Evolutionary conservation across 2,113 vertebrate species (phyloP), one percentile per base, ranked within the genome.

Genomic region (Carollia perspicillata): DNA sequence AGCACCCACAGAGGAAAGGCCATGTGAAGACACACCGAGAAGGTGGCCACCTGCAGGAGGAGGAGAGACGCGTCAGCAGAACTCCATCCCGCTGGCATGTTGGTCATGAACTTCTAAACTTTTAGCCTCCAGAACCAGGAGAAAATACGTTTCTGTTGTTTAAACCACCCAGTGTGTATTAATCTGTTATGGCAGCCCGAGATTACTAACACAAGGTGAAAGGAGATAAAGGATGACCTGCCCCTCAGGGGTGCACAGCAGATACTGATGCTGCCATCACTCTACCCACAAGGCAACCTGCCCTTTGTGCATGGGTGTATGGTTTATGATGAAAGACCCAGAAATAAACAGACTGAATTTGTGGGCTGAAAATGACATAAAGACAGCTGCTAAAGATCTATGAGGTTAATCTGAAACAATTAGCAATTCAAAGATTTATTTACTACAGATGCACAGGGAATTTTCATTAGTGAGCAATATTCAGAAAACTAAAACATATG

Each of bases 361-460:
- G 79, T 74, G 79, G 90, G 88, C 26, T 83, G 63, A 92, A 95
- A 93, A 91, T 88, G 85, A 16, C 40, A 87, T 40, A 85, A 80
- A 94, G 80, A 89, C 79, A 96, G 69, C 72, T 94, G 84, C 63
- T 89, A 93, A 92, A 96, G n/a, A 94, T 95, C 93, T 92, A 51
- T 37, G 42, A 83, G 90, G 88, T 96, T 93, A 97, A 97, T 63
- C 14, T 78, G 68, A 95, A 97, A 92, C 93, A 95, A 97, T 93
- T 84, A 98, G 35, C 63, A 97, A 95, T 90, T 96, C 94, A 96
- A 94, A 97, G 65, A 96, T 72, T 81, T 90, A 97, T 96, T 96
- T 93, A 94, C 93, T 96, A 72, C 84, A 97, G 95, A 96, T 72
- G 86, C 53, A 97, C 51, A 91, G 69, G 93, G 51, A n/a, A 22